These are phyloP conservation scores for Drosophila mulleri DNA, from an alignment of 2,888 invertebrate genomes.

Conservation along the genomic window DNA sequence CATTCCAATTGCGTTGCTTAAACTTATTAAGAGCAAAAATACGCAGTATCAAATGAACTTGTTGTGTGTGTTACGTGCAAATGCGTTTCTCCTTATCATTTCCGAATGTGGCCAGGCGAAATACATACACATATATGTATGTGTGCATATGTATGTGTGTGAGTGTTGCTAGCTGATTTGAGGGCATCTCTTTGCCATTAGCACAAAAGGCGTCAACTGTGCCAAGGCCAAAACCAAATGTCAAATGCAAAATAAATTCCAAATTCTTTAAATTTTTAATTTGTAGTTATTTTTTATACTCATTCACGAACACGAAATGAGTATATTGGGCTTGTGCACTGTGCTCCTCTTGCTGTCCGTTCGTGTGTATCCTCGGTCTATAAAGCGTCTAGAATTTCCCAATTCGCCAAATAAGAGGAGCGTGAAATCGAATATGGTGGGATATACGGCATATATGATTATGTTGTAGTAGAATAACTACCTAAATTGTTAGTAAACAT, in stretches of 20 bases:
- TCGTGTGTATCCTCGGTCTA: too few species aligned
- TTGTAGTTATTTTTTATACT: too few species aligned
- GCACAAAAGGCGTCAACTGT: slow-evolving; percentile 5
- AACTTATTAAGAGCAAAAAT: slow-evolving; percentile 16
- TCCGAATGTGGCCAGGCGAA: slow-evolving; percentile 24
- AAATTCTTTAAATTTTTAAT: neutral
- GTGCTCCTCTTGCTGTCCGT: too few species aligned
- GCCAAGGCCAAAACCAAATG: neutral
- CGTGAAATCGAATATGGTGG: too few species aligned
- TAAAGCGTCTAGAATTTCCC: too few species aligned
- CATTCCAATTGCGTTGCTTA: slow-evolving; percentile 21
- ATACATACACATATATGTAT: neutral
- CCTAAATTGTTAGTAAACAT: too few species aligned
- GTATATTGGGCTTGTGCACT: too few species aligned
- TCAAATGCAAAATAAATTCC: slow-evolving; percentile 24
- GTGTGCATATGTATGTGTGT: too few species aligned
- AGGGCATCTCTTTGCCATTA: slow-evolving; percentile 23
- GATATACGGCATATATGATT: too few species aligned
- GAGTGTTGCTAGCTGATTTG: slow-evolving; percentile 7
- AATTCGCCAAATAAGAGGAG: too few species aligned
- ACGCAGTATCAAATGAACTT: slow-evolving; percentile 50
- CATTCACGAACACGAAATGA: too few species aligned
- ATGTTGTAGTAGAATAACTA: too few species aligned
- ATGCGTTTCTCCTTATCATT: slow-evolving; percentile 39
- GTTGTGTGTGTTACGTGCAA: slow-evolving; percentile 47